These are phyloP conservation scores for Argya squamiceps DNA, from an alignment of 2,797 vertebrate species.

Conservation along the genomic window DNA sequence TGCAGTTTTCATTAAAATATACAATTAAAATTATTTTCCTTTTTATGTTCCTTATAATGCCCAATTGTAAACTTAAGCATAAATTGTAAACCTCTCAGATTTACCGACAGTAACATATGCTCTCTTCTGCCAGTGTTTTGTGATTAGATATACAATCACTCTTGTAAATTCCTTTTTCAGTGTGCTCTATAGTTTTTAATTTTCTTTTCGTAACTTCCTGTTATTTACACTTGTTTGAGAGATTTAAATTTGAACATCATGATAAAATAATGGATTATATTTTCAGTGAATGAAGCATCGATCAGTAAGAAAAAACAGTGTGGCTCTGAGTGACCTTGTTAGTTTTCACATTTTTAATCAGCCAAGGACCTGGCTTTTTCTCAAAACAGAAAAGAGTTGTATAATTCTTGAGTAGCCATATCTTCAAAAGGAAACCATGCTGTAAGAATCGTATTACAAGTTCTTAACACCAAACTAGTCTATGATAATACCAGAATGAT, in stretches of 20 bases:
- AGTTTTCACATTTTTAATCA: background rate
- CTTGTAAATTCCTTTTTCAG: background rate
- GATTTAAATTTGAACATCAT: background rate
- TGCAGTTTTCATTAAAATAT: background rate
- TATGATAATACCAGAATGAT: background rate
- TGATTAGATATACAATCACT: background rate
- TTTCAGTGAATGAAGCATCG: background rate
- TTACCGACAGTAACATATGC: background rate
- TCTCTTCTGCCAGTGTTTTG: background rate
- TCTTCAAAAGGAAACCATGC: background rate
- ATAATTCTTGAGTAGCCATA: background rate
- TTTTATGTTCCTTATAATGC: background rate
- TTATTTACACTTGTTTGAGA: background rate
- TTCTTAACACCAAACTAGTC: background rate
- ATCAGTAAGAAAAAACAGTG: background rate
- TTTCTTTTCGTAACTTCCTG: background rate
- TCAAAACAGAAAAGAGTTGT: background rate
- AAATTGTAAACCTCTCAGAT: background rate
- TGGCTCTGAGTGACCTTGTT: background rate
- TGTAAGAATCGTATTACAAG: background rate
- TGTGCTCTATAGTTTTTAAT: background rate
- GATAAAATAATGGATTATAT: background rate
- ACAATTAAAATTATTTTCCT: background rate
- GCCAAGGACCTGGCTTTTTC: background rate
- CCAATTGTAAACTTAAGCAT: background rate